Base-by-base conservation (phyloP, 2,797 vertebrate species). In the Sphenodon punctatus region DNA sequence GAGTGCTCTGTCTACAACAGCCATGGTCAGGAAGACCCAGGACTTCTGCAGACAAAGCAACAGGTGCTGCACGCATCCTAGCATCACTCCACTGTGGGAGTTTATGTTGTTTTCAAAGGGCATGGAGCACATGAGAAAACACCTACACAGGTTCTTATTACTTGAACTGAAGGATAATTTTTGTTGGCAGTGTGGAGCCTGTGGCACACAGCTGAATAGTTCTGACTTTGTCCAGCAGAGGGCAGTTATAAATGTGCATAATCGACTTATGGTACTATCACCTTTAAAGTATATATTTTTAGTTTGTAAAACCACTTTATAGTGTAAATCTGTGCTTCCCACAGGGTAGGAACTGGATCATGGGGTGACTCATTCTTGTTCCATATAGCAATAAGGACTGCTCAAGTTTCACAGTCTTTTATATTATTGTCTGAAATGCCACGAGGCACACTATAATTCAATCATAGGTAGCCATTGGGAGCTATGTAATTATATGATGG, bases 401-500 rank as follows among this genome's bases (percentile, higher is more conserved):
- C 34, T 55, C 11, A 75, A 38, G 10, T 84, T 89, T 88, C 72
- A 76, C 83, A 65, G 59, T 90, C 66, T 20, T 85, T 78, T 77
- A 82, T 88, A 43, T 8, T 61, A 9, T 55, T 85, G 66, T n/a
- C 65, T 86, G 59, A 67, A 67, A 63, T 87, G 65, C 39, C 86
- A 51, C 39, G 36, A 43, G 34, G 48, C n/a, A 83, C 85, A 84
- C 70, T 23, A 10, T 74, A 68, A 32, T 67, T 3, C 1, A 80
- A 83, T 67, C 84, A 73, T 56, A 84, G 34, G 83, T 65, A 85
- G 75, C 30, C 61, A 90, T 74, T 79, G 80, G 79, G 48, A 91
- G 66, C 41, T 4, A 3, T 84, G 10, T 49, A 48, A 58, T 84
- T 86, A 69, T 45, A 73, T 72, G 85, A 80, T 82, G 43, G 59